Evolutionary conservation across 2,113 vertebrate genomes (phyloP).

Genomic region (Eretmochelys imbricata): DNA sequence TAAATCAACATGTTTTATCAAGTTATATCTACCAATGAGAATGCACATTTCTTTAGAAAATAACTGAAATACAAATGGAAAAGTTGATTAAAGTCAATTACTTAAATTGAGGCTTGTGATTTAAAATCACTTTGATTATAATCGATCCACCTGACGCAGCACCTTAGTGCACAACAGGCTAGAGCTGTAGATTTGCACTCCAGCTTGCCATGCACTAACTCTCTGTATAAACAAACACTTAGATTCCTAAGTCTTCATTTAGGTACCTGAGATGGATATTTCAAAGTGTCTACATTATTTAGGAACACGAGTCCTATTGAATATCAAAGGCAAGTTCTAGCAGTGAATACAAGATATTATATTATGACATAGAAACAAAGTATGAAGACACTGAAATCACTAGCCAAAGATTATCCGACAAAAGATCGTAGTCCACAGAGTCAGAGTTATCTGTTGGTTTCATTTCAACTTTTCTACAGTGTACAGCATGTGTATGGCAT

Average conservation of each 20-base stretch:
- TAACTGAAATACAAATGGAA: neutral
- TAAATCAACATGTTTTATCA: neutral
- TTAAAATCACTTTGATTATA: neutral
- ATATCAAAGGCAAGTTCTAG: neutral
- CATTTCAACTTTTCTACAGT: neutral
- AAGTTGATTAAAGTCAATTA: neutral
- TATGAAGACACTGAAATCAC: neutral
- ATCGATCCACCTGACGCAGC: neutral
- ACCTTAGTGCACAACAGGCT: too few species aligned
- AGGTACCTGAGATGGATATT: neutral
- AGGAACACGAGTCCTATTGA: neutral
- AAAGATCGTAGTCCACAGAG: neutral
- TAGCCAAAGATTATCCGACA: neutral
- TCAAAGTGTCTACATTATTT: neutral
- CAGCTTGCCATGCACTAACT: neutral
- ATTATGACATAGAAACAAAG: neutral
- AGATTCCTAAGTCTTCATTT: neutral
- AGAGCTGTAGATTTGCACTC: too few species aligned
- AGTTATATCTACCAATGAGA: neutral
- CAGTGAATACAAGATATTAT: accelerated
- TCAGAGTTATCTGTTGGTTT: neutral
- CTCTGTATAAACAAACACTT: neutral
- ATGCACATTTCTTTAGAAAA: neutral
- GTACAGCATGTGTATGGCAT: neutral
- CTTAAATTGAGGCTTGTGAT: neutral